phyloP scores from a whole-genome alignment of 1,140 invertebrate genomes.

The Tetramorium alpestre region DNA sequence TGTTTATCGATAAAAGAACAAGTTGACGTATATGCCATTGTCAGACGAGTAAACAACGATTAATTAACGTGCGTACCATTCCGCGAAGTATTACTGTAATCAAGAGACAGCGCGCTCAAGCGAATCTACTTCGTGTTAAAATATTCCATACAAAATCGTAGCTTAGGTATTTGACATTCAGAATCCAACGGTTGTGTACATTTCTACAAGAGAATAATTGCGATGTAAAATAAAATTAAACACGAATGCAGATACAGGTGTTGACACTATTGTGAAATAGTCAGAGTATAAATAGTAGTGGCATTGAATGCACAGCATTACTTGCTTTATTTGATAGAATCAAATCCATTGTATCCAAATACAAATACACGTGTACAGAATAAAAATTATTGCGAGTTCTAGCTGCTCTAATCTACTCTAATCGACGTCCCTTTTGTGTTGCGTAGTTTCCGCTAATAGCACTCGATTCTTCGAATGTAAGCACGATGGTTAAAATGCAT shows the following conservation, averaged over 20 bases:
- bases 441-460: neutral
- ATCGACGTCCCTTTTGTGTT: neutral
- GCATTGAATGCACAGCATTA: neutral
- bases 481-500: constrained; percentile 67
- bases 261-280: neutral
- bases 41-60: constrained; percentile 75
- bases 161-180: neutral
- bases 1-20: constrained; percentile 67
- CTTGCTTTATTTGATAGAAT: neutral
- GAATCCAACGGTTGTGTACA: neutral
- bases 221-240: neutral
- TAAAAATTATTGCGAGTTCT: constrained; percentile 3
- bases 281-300: neutral
- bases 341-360: neutral
- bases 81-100: constrained; percentile 12
- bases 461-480: constrained; percentile 52
- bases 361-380: neutral
- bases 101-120: neutral
- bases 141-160: neutral
- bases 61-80: constrained; percentile 77
- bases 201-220: neutral
- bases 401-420: constrained; percentile 11
- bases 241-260: neutral
- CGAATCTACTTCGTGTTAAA: neutral
- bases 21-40: constrained; percentile 55